Conservation (phyloP, 2,797 vertebrate species). For the Phoebastria nigripes region DNA sequence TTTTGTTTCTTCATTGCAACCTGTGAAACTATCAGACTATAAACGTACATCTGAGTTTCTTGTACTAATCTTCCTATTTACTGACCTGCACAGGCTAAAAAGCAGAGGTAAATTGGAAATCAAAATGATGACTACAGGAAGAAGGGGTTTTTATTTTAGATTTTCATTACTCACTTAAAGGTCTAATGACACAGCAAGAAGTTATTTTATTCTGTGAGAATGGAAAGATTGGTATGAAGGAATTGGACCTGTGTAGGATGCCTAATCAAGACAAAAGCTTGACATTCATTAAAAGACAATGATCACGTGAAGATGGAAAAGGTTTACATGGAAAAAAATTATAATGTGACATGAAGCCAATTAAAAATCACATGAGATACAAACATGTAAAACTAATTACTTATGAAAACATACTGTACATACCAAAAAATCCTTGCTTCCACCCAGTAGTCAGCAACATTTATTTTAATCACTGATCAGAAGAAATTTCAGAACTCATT, state of each 20-base stretch:
- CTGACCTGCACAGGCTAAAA: background rate
- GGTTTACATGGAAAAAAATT: background rate
- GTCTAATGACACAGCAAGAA: background rate
- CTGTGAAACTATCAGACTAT: background rate
- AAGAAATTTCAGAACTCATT: constrained; percentile 11
- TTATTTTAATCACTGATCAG: background rate
- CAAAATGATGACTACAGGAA: background rate
- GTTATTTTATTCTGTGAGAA: background rate
- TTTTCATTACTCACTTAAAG: background rate
- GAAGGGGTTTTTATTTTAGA: background rate
- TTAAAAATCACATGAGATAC: background rate
- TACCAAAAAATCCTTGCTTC: background rate
- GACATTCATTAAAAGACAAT: background rate
- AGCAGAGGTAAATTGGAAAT: background rate
- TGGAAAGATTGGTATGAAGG: background rate
- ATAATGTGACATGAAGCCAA: background rate
- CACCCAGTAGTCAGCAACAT: background rate
- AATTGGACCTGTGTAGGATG: background rate
- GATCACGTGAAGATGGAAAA: background rate
- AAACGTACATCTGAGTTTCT: background rate
- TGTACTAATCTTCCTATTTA: background rate
- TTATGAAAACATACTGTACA: background rate
- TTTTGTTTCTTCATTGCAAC: background rate
- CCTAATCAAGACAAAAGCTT: background rate
- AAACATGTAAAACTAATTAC: background rate